Conservation (phyloP, 2,797 vertebrate species). For the Threskiornis aethiopicus region DNA sequence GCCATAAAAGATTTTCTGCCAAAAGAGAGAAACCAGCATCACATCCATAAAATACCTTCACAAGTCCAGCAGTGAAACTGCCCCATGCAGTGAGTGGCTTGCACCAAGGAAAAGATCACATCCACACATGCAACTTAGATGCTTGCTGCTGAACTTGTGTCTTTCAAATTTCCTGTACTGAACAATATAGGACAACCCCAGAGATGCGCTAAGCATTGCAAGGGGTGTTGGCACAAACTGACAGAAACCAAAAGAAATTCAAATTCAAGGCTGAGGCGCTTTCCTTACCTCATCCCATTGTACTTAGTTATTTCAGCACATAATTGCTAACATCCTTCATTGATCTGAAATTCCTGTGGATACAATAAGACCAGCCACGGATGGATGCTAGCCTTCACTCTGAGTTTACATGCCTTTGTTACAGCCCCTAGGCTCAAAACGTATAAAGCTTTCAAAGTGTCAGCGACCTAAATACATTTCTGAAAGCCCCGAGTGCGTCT, state of each 20-base stretch:
- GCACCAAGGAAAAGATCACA: not conserved
- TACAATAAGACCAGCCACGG: conserved; percentile 60
- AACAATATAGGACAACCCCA: not conserved
- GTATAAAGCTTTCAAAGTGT: conserved; percentile 44
- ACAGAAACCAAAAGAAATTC: conserved; percentile 51
- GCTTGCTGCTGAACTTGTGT: not conserved
- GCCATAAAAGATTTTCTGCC: not conserved
- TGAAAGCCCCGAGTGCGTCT: not conserved
- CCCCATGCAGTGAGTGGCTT: rapidly evolving
- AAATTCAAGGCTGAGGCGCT: conserved; percentile 39
- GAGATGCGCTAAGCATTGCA: not conserved
- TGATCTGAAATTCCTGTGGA: conserved; percentile 59
- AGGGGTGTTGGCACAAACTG: not conserved
- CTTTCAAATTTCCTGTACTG: not conserved
- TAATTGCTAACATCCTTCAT: conserved; percentile 70
- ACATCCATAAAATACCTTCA: not conserved
- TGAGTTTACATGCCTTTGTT: conserved; percentile 47
- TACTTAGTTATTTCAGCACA: conserved; percentile 59
- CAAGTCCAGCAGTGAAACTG: rapidly evolving
- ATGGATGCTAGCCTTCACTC: conserved; percentile 57
- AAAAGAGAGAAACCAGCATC: not conserved
- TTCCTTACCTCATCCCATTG: conserved; percentile 66
- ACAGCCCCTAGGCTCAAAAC: not conserved
- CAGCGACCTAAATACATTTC: conserved; percentile 52
- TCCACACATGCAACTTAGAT: not conserved